Evolutionary conservation across 64 coral and sea anemone species (phyloP), one percentile per base, ranked within the genome.

Genomic region (Pocillopora verrucosa): DNA sequence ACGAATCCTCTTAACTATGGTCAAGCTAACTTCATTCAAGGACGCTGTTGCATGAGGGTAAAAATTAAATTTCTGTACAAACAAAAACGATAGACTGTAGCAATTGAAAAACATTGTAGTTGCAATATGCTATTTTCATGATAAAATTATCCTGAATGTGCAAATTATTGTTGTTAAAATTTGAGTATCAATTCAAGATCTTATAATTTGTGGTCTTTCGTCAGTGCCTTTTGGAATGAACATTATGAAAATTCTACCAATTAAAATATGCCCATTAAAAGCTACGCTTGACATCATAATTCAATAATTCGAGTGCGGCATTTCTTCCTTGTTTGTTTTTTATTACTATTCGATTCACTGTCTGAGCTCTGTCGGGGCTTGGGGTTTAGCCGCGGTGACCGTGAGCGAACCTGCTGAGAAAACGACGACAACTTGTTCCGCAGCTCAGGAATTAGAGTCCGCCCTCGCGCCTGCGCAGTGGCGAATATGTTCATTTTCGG

Each of bases 261-360:
- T n/a, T 70, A n/a, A 20, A 19, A 19, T 24, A 69, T 10, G 7
- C 22, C 67, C 67, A n/a, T n/a, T 25, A 20, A n/a, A 10, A 70
- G 4, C 10, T 10, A 24, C 20, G 25, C 11, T 20, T 11, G 35
- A 11, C 16, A 84, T 84, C 65, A 92, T 24, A 92, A 56, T 80
- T 92, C 90, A 77, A 92, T 92, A 67, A 92, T 92, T 78, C 69
- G 87, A 78, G 90, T 92, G 17, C 75, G 90, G 41, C 90, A 92
- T 24, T 70, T 92, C 9, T 73, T 75, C 74, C 73, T 83, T 4
- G 41, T 30, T 19, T 51, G 34, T 56, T 69, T 84, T 63, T 84
- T 61, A 13, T 84, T 30, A 69, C 36, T 56, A 63, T 51, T 84
- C 7, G 61, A 19, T 63, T 65, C 60, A 70, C 16, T 68, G 9